These are phyloP conservation scores for Dolichopus griseipennis DNA, from an alignment of 2,888 invertebrate genomes.

Conservation along the genomic window DNA sequence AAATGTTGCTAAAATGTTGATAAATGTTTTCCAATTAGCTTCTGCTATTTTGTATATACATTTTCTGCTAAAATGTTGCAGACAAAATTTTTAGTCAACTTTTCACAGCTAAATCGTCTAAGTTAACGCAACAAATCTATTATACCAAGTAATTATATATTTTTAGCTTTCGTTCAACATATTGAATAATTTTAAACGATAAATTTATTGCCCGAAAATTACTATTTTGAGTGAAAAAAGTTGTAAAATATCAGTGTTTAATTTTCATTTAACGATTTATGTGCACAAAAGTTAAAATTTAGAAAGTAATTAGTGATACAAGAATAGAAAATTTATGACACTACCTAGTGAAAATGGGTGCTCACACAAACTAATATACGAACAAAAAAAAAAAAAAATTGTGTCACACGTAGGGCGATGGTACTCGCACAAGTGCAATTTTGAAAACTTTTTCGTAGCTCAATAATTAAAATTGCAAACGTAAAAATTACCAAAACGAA, in stretches of 20 bases:
- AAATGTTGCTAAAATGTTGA: too few relatives aligned
- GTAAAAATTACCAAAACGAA: conserved; percentile 5
- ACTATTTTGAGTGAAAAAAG: conserved; percentile 1
- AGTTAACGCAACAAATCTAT: background rate
- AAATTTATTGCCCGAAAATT: background rate
- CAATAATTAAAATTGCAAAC: conserved; percentile 3
- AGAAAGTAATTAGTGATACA: background rate
- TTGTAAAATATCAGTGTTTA: background rate
- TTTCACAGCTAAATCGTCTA: background rate
- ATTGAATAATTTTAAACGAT: conserved; percentile 6
- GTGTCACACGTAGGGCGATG: conserved; percentile 6
- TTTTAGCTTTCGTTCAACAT: conserved; percentile 6
- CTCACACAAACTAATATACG: conserved; percentile 6
- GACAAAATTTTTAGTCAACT: background rate
- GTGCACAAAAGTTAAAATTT: conserved; percentile 6
- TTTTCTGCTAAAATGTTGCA: too few relatives aligned
- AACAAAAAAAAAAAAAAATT: conserved; percentile 6
- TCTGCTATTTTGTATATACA: too few relatives aligned
- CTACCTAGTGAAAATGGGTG: conserved; percentile 6
- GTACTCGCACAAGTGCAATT: conserved; percentile 1
- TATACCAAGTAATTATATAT: conserved; percentile 6
- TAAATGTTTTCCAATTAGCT: too few relatives aligned
- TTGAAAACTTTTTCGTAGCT: conserved; percentile 4
- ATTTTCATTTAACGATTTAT: background rate
- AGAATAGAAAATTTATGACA: conserved; percentile 6